Conservation (phyloP, 2,113 vertebrate species). For the Mungos mungo region DNA sequence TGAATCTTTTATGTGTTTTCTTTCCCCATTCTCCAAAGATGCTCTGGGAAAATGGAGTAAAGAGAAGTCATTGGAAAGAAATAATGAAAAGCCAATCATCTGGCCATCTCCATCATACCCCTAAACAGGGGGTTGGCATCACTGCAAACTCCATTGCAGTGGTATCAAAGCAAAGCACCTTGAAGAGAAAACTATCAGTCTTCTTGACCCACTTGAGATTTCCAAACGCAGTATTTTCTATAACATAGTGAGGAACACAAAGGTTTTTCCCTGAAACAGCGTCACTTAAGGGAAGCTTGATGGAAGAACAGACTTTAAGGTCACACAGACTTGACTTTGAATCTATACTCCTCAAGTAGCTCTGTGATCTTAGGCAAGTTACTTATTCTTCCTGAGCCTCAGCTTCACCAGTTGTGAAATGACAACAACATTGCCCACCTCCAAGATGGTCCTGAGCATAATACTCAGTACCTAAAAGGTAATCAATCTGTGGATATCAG, state of each 20-base stretch:
- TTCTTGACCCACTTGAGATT: constrained; percentile 30
- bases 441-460: neutral
- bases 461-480: neutral
- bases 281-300: neutral
- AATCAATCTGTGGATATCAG: neutral
- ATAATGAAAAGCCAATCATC: constrained; percentile 25
- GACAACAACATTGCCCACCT: neutral
- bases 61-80: constrained; percentile 16
- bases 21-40: constrained; percentile 47
- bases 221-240: neutral
- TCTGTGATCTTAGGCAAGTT: neutral
- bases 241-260: neutral
- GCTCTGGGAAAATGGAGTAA: constrained; percentile 31
- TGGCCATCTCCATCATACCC: neutral
- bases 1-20: constrained; percentile 70
- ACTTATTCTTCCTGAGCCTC: neutral
- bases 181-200: neutral
- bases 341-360: neutral
- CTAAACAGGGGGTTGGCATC: too few relatives aligned
- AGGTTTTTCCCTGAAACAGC: neutral
- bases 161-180: neutral
- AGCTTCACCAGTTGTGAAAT: neutral
- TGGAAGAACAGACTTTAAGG: neutral
- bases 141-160: neutral
- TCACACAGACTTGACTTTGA: neutral